These are phyloP conservation scores for Antheraea yamamai DNA, from an alignment of 2,888 invertebrate genomes.

Conservation along the genomic window DNA sequence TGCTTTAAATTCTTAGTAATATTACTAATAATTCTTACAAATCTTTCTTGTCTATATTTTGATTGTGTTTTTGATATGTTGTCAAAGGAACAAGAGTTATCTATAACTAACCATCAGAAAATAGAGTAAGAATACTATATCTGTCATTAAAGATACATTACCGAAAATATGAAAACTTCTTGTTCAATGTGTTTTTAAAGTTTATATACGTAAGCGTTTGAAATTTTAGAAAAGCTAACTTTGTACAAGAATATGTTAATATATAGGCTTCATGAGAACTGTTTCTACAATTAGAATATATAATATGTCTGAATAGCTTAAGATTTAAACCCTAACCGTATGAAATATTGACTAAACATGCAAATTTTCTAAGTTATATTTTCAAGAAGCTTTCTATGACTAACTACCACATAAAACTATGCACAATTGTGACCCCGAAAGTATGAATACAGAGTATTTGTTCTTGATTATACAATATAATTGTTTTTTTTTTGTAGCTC, in stretches of 20 bases:
- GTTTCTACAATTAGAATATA: background rate
- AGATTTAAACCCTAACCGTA: slow-evolving; percentile 1
- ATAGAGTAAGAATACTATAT: background rate
- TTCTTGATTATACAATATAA: background rate
- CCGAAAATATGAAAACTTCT: background rate
- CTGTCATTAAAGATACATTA: background rate
- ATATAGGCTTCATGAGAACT: background rate
- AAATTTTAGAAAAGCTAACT: background rate
- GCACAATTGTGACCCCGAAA: too few species aligned
- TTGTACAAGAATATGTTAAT: background rate
- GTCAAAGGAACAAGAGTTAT: too few species aligned
- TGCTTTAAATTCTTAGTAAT: too few species aligned
- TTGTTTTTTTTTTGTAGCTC: background rate
- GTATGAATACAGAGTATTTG: background rate
- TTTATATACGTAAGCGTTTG: background rate
- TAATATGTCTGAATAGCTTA: background rate
- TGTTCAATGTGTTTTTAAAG: too few species aligned
- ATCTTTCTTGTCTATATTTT: too few species aligned
- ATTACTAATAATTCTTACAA: too few species aligned
- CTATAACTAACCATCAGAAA: background rate
- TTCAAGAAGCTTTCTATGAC: background rate
- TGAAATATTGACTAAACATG: background rate
- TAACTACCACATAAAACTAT: background rate
- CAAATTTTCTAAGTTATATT: slow-evolving; percentile 13
- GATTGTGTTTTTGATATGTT: too few species aligned